Evolutionary conservation across 2,113 vertebrate species (phyloP).

Genomic region (Protomyctophum bolini): DNA sequence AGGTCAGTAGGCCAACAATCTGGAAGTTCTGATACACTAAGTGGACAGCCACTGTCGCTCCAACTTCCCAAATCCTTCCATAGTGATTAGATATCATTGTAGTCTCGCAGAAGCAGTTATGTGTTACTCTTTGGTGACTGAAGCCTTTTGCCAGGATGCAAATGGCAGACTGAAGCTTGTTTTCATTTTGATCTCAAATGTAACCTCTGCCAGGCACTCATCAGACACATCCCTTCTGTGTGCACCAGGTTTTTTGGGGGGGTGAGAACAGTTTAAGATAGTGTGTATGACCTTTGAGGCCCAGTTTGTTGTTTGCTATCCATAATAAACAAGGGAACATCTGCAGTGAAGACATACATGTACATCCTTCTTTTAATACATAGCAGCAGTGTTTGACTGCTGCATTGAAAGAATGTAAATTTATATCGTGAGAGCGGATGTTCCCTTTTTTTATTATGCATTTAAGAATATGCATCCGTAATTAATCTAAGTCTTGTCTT

Average conservation of each 20-base stretch:
- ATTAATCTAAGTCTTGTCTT: too few relatives aligned
- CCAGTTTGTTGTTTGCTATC: not conserved
- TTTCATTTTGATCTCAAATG: conserved; percentile 38
- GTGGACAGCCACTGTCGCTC: conserved; percentile 26
- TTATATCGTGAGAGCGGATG: too few relatives aligned
- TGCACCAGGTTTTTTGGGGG: conserved; percentile 17
- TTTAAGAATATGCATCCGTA: too few relatives aligned
- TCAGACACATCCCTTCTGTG: conserved; percentile 24
- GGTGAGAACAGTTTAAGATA: not conserved
- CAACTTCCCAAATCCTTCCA: conserved; percentile 16
- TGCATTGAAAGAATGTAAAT: too few relatives aligned
- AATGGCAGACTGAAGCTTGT: conserved; percentile 8
- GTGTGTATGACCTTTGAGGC: not conserved
- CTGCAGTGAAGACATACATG: too few relatives aligned
- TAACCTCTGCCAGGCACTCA: conserved; percentile 30
- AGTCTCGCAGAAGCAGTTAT: conserved; percentile 22
- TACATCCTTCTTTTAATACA: too few relatives aligned
- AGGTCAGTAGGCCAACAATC: not conserved
- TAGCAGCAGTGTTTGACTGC: too few relatives aligned
- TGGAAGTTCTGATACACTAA: conserved; percentile 6
- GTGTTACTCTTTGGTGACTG: conserved; percentile 11
- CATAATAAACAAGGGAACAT: too few relatives aligned
- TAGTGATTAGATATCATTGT: conserved; percentile 28
- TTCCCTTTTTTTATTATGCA: too few relatives aligned
- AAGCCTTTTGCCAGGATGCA: conserved; percentile 37